Base-by-base conservation (phyloP, 2,797 vertebrate species). In the Eulemur coronatus region DNA sequence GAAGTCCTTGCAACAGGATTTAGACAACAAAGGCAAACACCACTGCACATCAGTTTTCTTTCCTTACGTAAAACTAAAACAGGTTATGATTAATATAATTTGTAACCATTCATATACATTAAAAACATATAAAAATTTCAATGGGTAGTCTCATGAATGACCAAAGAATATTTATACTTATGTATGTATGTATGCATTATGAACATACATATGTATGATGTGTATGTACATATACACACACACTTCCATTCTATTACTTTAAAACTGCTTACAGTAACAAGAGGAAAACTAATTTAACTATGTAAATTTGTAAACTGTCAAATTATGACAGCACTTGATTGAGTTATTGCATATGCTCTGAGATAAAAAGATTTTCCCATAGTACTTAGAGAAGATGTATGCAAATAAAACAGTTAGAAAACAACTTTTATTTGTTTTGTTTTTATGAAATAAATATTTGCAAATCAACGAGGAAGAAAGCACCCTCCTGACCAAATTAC, bases 271-370 rank as follows among this genome's bases (percentile, higher is more conserved):
- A 91, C 91, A 93, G 14, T 85, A 96, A 93, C 84, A 97, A 91
- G 96, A 28, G 0, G 35, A 97, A 97, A 94, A 84, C 93, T 94
- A 97, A 98, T 84, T 79, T 90, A 95, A 84, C 91, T 97, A 89
- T 52, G n/a, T 48, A 97, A 97, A 98, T 84, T 65, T 95, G 69
- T 73, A 97, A 97, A 97, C 28, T 70, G 80, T 92, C 95, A 96
- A 97, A 91, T 97, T 93, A 73, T 93, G 12, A 84, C 97, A 92
- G 93, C 41, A 22, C 26, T 96, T 95, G 65, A 94, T 97, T 98
- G 69, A 96, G 97, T 98, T 97, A 98, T 98, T 97, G 41, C 92
- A 98, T 98, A 96, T 98, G 96, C 61, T 98, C 96, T 97, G 78
- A 98, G 98, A 98, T 98, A 61, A 98, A 97, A 98, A 88, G 24